A percentile compares a stretch with the other conserved stretches of the same genome.
phyloP scores from a whole-genome alignment of 2,888 invertebrate genomes.

The Caenorhabditis sp. region DNA sequence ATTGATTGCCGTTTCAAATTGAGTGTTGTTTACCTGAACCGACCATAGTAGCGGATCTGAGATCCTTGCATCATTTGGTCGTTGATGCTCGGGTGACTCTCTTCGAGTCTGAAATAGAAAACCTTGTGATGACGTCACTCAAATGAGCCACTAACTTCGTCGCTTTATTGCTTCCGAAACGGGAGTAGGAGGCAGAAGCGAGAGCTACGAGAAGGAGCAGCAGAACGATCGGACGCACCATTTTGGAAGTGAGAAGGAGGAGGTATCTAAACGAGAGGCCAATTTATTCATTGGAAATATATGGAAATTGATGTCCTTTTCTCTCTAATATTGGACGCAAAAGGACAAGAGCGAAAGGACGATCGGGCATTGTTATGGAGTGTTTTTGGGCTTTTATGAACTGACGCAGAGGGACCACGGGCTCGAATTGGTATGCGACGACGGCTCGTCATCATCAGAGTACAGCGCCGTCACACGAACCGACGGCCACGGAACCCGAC shows the following conservation, averaged over 20 bases:
- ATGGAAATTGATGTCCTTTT: slow-evolving; percentile 24
- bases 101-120: slow-evolving; percentile 12
- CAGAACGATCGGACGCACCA: slow-evolving; percentile 35
- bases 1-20: too few relatives aligned
- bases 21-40: too few relatives aligned
- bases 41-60: slow-evolving; percentile 53
- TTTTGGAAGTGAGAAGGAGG: slow-evolving; percentile 34
- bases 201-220: slow-evolving; percentile 36
- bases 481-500: too few relatives aligned
- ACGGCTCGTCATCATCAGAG: too few relatives aligned
- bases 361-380: slow-evolving; percentile 37
- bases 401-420: slow-evolving; percentile 7
- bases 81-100: slow-evolving; percentile 52
- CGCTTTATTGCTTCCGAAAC: slow-evolving; percentile 50
- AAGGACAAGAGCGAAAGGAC: slow-evolving; percentile 5
- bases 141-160: slow-evolving; percentile 27
- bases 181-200: slow-evolving; percentile 42
- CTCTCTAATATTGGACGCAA: background rate
- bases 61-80: slow-evolving; percentile 59
- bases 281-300: slow-evolving; percentile 34
- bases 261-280: slow-evolving; percentile 26
- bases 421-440: slow-evolving; percentile 31
- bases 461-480: too few relatives aligned
- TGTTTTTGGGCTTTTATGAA: slow-evolving; percentile 27
- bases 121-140: background rate